phyloP scores from a whole-genome alignment of 2,888 invertebrate genomes.

The Drosophila quinaria region DNA sequence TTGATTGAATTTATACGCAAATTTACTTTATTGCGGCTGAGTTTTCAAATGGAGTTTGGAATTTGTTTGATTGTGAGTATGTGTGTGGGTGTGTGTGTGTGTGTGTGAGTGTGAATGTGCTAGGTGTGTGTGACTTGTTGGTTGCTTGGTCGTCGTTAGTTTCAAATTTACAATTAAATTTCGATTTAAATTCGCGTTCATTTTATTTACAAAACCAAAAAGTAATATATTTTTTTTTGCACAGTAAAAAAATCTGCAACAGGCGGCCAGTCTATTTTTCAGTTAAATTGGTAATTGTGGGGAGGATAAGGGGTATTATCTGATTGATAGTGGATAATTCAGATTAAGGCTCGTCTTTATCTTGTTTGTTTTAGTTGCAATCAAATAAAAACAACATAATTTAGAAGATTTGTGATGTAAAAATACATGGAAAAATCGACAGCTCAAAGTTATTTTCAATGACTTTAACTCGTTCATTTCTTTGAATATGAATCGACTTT shows the following conservation, averaged over 20 bases:
- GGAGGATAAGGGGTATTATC: not conserved
- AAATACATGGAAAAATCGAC: too few relatives aligned
- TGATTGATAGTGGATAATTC: not conserved
- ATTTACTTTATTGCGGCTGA: slow-evolving; percentile 28
- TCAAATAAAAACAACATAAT: slow-evolving; percentile 73
- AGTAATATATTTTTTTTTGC: slow-evolving; percentile 76
- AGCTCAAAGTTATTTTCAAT: too few relatives aligned
- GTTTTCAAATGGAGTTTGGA: slow-evolving; percentile 41
- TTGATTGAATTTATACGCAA: slow-evolving; percentile 43
- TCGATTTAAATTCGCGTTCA: slow-evolving; percentile 29
- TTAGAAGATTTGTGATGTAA: slow-evolving; percentile 21
- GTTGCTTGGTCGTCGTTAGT: slow-evolving; percentile 60
- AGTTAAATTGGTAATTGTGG: not conserved
- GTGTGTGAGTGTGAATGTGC: slow-evolving; percentile 44
- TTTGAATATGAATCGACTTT: too few relatives aligned
- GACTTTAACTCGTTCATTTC: too few relatives aligned
- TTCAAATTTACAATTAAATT: slow-evolving; percentile 52
- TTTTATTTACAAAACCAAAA: slow-evolving; percentile 81
- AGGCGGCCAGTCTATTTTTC: slow-evolving; percentile 49
- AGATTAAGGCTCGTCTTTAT: slow-evolving; percentile 2
- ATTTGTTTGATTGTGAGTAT: slow-evolving; percentile 28
- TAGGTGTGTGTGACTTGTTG: slow-evolving; percentile 48
- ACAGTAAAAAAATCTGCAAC: slow-evolving; percentile 38
- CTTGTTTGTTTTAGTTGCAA: slow-evolving; percentile 39
- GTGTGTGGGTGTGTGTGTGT: slow-evolving; percentile 28